These are phyloP conservation scores for Emydoidea blandingii DNA, from an alignment of 2,797 vertebrate genomes.

Conservation along the genomic window DNA sequence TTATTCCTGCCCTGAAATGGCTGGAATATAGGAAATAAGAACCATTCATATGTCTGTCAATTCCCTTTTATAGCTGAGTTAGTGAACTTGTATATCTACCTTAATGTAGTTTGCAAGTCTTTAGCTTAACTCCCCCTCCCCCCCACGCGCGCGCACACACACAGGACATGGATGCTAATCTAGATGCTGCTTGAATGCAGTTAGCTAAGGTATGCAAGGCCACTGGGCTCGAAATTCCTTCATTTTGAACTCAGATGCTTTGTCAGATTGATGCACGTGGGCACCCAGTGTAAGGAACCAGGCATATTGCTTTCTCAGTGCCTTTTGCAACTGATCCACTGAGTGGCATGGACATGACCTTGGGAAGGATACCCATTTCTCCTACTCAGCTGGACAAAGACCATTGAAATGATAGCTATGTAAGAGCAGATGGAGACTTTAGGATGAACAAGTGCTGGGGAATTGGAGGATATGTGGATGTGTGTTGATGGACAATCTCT, in stretches of 20 bases:
- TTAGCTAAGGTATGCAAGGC: background rate
- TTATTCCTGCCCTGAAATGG: background rate
- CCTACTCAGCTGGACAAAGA: background rate
- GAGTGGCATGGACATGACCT: background rate
- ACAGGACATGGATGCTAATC: background rate
- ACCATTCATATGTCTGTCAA: background rate
- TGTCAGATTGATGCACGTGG: background rate
- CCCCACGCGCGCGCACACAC: rapidly evolving
- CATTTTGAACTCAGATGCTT: background rate
- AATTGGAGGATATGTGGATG: background rate
- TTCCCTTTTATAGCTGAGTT: background rate
- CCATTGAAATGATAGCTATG: background rate
- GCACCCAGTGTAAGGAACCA: too few relatives aligned
- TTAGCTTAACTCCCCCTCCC: background rate
- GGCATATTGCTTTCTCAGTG: background rate
- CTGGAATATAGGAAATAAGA: background rate
- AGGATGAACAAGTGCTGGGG: background rate
- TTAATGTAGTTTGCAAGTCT: background rate
- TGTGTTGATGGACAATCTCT: background rate
- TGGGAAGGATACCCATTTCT: background rate
- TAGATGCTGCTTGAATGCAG: background rate
- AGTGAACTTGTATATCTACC: background rate
- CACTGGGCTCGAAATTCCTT: background rate
- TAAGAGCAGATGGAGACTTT: background rate
- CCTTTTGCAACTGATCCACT: background rate